These are phyloP conservation scores for Columba janthina DNA, from an alignment of 2,113 vertebrate genomes.

Conservation along the genomic window DNA sequence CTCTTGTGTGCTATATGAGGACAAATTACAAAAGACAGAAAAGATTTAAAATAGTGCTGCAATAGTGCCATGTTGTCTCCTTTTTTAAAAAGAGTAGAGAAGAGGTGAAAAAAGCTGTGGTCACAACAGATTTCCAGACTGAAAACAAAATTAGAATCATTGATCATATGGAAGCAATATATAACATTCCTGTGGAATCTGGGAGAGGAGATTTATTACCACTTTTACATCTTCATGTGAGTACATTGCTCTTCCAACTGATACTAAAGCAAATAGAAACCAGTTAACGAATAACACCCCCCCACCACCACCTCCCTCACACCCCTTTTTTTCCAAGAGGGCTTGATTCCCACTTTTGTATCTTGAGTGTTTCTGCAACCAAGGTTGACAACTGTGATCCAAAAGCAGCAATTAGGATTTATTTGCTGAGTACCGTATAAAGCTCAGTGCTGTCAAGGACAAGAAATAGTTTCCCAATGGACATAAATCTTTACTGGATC, in stretches of 20 bases:
- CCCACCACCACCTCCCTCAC: no score
- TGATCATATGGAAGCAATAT: neutral
- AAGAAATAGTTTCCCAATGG: neutral
- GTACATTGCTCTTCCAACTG: neutral
- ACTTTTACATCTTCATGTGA: neutral
- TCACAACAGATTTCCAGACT: neutral
- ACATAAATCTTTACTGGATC: neutral
- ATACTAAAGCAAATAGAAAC: neutral
- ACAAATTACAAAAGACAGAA: neutral
- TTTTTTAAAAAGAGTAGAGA: neutral
- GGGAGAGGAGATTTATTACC: neutral
- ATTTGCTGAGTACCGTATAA: neutral
- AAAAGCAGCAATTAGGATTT: slow-evolving; percentile 9
- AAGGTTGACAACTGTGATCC: neutral
- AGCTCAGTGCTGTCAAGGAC: neutral
- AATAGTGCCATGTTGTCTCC: neutral
- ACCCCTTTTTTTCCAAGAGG: neutral
- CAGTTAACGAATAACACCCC: neutral
- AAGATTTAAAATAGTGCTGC: neutral
- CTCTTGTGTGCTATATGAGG: neutral
- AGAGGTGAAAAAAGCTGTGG: neutral
- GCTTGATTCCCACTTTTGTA: neutral
- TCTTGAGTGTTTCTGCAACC: neutral
- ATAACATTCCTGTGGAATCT: neutral
- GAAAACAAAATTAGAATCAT: neutral